phyloP scores from a whole-genome alignment of 2,797 vertebrate species.

The Lepus oiostolus region DNA sequence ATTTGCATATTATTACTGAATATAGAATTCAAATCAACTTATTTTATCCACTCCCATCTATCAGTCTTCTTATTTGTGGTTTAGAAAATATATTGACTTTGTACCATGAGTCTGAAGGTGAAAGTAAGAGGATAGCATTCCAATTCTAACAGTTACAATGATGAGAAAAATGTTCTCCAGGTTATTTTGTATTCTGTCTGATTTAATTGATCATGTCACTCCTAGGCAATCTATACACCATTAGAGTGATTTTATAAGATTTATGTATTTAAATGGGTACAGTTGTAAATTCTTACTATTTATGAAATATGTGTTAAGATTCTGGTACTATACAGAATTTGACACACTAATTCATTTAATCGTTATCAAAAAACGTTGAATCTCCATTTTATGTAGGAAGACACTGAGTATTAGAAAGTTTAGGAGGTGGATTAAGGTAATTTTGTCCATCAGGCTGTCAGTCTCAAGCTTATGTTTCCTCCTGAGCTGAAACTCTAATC shows the following conservation, averaged over 20 bases:
- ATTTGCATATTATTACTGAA: slow-evolving; percentile 32
- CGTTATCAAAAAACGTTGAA: background rate
- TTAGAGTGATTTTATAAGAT: slow-evolving; percentile 35
- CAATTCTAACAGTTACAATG: background rate
- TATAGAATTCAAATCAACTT: slow-evolving; percentile 45
- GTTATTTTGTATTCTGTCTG: slow-evolving; percentile 48
- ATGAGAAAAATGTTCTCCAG: slow-evolving; percentile 12
- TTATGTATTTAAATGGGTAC: slow-evolving; percentile 25
- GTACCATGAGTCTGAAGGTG: background rate
- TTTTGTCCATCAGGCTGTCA: background rate
- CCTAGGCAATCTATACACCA: background rate
- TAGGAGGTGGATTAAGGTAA: background rate
- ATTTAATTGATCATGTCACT: slow-evolving; percentile 25
- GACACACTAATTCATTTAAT: slow-evolving; percentile 1
- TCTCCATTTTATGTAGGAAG: background rate
- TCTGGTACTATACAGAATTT: background rate
- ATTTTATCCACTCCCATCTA: background rate
- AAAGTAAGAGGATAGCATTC: background rate
- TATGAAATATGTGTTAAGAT: background rate
- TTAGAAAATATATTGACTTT: slow-evolving; percentile 50
- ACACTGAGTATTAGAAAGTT: slow-evolving; percentile 8
- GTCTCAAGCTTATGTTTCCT: background rate
- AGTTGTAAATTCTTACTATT: slow-evolving; percentile 16
- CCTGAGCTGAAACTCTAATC: background rate
- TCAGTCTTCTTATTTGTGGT: slow-evolving; percentile 13